Conservation (phyloP, 2,888 invertebrate species). For the Frankliniella intonsa region DNA sequence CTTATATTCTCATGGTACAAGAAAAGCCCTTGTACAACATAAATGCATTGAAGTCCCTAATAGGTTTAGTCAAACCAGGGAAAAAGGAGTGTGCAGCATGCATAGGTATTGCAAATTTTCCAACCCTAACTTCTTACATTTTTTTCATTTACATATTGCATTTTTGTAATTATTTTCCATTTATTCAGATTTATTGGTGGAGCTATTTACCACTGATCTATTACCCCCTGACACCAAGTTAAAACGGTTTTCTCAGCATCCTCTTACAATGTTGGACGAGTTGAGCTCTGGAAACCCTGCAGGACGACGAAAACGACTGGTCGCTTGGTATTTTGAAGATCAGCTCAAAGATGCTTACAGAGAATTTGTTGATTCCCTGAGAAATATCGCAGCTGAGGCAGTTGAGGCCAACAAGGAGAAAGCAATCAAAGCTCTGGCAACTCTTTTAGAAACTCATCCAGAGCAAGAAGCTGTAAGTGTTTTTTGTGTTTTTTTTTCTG, state of each 20-base stretch:
- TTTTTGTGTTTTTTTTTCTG: no score
- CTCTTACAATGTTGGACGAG: slow-evolving; percentile 55
- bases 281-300: slow-evolving; percentile 60
- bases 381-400: slow-evolving; percentile 69
- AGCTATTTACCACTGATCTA: slow-evolving; percentile 68
- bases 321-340: slow-evolving; percentile 85
- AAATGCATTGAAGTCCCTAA: slow-evolving; percentile 61
- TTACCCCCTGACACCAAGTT: slow-evolving; percentile 63
- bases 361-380: slow-evolving; percentile 65
- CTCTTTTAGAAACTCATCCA: slow-evolving; percentile 69
- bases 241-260: slow-evolving; percentile 60
- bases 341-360: slow-evolving; percentile 66
- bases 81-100: slow-evolving; percentile 66
- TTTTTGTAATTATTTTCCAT: slow-evolving; percentile 31
- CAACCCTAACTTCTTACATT: not conserved
- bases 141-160: not conserved
- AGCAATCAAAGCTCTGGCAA: slow-evolving; percentile 68
- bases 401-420: slow-evolving; percentile 77
- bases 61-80: slow-evolving; percentile 71
- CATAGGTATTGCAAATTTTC: slow-evolving; percentile 51
- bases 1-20: slow-evolving; percentile 73
- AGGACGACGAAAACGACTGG: slow-evolving; percentile 59
- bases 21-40: slow-evolving; percentile 78
- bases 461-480: slow-evolving; percentile 74
- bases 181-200: slow-evolving; percentile 67